phyloP scores from a whole-genome alignment of 2,888 invertebrate species.

The Trisateles emortualis region DNA sequence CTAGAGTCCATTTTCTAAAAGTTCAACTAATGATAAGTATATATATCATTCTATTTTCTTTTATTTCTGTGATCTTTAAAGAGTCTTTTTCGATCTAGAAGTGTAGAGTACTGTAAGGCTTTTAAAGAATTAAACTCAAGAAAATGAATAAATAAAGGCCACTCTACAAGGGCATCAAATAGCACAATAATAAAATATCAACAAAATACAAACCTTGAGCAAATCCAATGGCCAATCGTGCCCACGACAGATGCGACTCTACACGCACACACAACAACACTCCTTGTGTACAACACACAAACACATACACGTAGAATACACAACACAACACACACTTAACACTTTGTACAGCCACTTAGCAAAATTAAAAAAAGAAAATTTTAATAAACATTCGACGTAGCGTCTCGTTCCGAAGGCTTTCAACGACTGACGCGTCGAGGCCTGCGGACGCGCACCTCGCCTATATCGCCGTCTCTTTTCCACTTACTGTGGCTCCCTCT shows the following conservation, averaged over 20 bases:
- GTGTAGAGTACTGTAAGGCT: not conserved
- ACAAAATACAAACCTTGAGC: conserved; percentile 41
- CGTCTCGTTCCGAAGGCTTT: conserved; percentile 45
- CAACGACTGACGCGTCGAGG: conserved; percentile 61
- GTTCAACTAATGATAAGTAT: too few relatives aligned
- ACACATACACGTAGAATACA: conserved; percentile 20
- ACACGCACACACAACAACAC: conserved; percentile 33
- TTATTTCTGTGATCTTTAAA: too few relatives aligned
- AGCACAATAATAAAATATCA: conserved; percentile 12
- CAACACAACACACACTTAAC: conserved; percentile 30
- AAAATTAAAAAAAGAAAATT: not conserved
- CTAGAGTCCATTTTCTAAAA: too few relatives aligned
- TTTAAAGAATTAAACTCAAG: not conserved
- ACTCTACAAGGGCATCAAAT: not conserved
- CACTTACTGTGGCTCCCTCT: not conserved
- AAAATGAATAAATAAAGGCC: not conserved
- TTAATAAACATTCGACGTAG: conserved; percentile 31
- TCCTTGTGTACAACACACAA: conserved; percentile 25
- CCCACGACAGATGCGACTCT: conserved; percentile 30
- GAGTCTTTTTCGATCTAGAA: not conserved
- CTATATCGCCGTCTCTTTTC: conserved; percentile 19
- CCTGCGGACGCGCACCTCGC: conserved; percentile 48
- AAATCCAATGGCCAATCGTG: conserved; percentile 44
- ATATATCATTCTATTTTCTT: too few relatives aligned
- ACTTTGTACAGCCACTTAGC: conserved; percentile 22